Conservation (phyloP, 2,888 invertebrate species). For the Scrobipalpa costella region DNA sequence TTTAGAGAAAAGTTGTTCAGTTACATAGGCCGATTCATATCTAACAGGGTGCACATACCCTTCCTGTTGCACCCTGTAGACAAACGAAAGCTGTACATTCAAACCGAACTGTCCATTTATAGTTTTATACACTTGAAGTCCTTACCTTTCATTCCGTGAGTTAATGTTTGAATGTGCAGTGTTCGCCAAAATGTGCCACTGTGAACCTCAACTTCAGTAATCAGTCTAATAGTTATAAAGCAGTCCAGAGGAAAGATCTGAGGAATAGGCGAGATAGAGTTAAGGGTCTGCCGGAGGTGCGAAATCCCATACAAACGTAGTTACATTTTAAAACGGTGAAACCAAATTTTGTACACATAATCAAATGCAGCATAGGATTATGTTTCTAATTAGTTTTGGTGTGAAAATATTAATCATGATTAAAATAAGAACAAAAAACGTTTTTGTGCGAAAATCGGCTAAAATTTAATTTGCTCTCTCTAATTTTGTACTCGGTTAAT, state of each 20-base stretch:
- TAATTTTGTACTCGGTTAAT: too few relatives aligned
- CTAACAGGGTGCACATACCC: not conserved
- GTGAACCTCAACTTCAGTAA: not conserved
- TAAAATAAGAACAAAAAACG: too few relatives aligned
- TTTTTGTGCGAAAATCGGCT: too few relatives aligned
- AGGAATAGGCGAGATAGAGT: not conserved
- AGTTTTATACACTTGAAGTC: slow-evolving; percentile 4
- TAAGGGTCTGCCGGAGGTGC: too few relatives aligned
- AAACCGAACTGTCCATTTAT: not conserved
- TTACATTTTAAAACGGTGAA: too few relatives aligned
- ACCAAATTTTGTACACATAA: too few relatives aligned
- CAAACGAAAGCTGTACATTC: not conserved
- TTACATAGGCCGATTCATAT: not conserved
- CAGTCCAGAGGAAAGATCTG: slow-evolving; percentile 8
- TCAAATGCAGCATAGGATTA: too few relatives aligned
- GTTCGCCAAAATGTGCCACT: not conserved
- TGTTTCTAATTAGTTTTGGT: too few relatives aligned
- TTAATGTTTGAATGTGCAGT: not conserved
- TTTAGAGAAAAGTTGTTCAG: slow-evolving; percentile 3
- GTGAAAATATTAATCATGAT: too few relatives aligned
- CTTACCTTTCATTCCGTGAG: slow-evolving; percentile 5
- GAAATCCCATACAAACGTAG: too few relatives aligned
- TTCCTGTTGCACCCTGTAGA: too few relatives aligned
- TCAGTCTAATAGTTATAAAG: not conserved
- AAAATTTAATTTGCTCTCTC: too few relatives aligned